phyloP scores from a whole-genome alignment of 2,797 vertebrate species.

The Microctenopoma steveboyesi region DNA sequence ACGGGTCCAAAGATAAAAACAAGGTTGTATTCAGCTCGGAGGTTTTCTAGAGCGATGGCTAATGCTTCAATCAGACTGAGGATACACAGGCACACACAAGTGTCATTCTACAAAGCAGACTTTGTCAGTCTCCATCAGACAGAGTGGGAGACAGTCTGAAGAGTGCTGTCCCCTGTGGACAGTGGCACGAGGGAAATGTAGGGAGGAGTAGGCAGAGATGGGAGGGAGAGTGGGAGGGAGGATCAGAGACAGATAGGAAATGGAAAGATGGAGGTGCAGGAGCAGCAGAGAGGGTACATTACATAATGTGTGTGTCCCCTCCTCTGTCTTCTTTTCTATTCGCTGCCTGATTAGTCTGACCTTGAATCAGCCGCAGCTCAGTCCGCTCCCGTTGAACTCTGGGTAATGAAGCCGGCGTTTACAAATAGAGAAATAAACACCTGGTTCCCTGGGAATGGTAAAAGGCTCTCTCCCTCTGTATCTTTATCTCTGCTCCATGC shows the following conservation, averaged over 20 bases:
- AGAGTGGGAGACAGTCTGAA: slow-evolving; percentile 11
- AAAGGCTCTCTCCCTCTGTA: slow-evolving; percentile 49
- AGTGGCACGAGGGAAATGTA: not conserved
- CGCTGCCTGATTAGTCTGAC: slow-evolving; percentile 71
- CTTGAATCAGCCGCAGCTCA: slow-evolving; percentile 67
- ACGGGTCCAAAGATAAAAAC: not conserved
- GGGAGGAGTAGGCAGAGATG: not conserved
- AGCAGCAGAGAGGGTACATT: slow-evolving; percentile 55
- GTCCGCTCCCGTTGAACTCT: slow-evolving; percentile 75
- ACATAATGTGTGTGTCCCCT: slow-evolving; percentile 66
- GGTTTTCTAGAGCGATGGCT: not conserved
- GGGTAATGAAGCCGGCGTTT: slow-evolving; percentile 75
- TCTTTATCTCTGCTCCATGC: slow-evolving; percentile 57
- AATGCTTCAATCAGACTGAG: slow-evolving; percentile 6
- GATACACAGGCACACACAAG: slow-evolving; percentile 11
- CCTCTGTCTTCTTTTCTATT: slow-evolving; percentile 56
- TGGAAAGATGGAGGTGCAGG: slow-evolving; percentile 48
- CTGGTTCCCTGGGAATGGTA: slow-evolving; percentile 68
- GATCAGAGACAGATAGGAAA: slow-evolving; percentile 40
- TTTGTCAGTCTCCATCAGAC: slow-evolving; percentile 49
- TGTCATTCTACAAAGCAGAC: slow-evolving; percentile 35
- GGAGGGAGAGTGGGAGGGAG: slow-evolving; percentile 12
- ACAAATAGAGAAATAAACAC: slow-evolving; percentile 80
- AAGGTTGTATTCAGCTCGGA: not conserved
- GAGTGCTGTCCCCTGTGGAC: slow-evolving; percentile 42